phyloP scores from a whole-genome alignment of 2,888 invertebrate species.

The Clistopyga incitator region DNA sequence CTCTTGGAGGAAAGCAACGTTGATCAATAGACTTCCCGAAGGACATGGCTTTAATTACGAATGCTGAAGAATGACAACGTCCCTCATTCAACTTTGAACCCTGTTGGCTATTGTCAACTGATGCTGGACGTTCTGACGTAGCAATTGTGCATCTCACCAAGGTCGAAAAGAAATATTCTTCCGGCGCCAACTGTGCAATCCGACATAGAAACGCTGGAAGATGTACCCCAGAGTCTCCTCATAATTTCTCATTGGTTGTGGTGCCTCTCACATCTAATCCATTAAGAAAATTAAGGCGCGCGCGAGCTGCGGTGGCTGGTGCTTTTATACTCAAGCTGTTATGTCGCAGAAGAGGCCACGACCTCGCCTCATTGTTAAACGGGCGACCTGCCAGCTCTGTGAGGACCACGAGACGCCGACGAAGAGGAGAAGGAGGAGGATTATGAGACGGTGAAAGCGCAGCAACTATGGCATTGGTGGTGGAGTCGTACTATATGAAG shows the following conservation, averaged over 20 bases:
- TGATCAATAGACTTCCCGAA: too few species aligned
- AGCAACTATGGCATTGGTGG: slow-evolving; percentile 35
- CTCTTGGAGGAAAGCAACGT: too few species aligned
- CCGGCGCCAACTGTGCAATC: background rate
- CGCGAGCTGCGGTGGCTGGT: slow-evolving; percentile 6
- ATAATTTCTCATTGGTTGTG: slow-evolving; percentile 69
- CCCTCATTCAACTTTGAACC: slow-evolving; percentile 19
- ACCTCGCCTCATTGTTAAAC: slow-evolving; percentile 62
- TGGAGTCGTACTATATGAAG: slow-evolving; percentile 34
- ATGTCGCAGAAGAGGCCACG: slow-evolving; percentile 38
- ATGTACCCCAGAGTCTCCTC: slow-evolving; percentile 59
- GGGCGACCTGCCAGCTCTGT: slow-evolving; percentile 20
- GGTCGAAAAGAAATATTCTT: slow-evolving; percentile 62
- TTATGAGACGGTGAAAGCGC: slow-evolving; percentile 52
- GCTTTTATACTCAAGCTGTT: slow-evolving; percentile 47
- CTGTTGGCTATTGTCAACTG: slow-evolving; percentile 6
- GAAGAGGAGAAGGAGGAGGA: slow-evolving; percentile 18
- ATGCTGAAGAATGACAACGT: background rate
- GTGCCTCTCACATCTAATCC: slow-evolving; percentile 69
- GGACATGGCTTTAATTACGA: too few species aligned
- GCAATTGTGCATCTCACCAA: slow-evolving; percentile 25
- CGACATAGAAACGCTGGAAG: background rate
- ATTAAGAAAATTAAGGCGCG: slow-evolving; percentile 78
- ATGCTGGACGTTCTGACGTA: slow-evolving; percentile 1
- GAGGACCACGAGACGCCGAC: slow-evolving; percentile 18